A percentile compares a stretch with the other conserved stretches of the same genome.
phyloP scores from a whole-genome alignment of 2,797 vertebrate species.

The Malurus splendens region DNA sequence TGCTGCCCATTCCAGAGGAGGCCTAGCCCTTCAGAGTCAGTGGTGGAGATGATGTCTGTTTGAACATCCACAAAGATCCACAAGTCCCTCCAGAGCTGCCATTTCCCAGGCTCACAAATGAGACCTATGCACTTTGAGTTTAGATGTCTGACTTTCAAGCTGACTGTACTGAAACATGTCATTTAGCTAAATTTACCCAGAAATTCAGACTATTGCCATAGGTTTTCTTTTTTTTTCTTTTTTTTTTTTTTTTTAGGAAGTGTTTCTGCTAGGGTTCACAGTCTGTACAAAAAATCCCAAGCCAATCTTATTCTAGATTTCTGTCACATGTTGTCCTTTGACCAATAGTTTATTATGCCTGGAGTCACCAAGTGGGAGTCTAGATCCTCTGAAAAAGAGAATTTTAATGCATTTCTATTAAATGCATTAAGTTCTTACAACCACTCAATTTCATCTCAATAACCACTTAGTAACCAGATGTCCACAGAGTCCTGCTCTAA shows the following conservation, averaged over 20 bases:
- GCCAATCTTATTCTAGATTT: neutral
- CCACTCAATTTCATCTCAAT: neutral
- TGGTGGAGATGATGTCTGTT: neutral
- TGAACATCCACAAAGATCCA: neutral
- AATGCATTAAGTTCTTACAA: neutral
- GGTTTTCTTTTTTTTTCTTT: neutral
- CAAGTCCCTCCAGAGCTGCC: neutral
- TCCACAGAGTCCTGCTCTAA: neutral
- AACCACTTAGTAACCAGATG: neutral
- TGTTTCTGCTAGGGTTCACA: neutral
- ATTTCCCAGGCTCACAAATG: neutral
- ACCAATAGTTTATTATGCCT: neutral
- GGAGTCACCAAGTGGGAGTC: neutral
- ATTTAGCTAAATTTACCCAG: slow-evolving; percentile 17
- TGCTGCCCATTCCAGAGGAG: neutral
- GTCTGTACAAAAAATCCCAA: neutral
- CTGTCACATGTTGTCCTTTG: neutral
- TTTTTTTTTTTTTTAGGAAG: neutral
- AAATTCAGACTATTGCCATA: neutral
- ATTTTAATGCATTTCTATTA: neutral
- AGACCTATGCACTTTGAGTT: neutral
- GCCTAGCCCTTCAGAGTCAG: neutral
- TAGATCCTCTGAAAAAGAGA: neutral
- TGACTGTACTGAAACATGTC: neutral
- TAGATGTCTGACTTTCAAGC: neutral